A percentile compares a stretch with the other conserved stretches of the same genome.
These are phyloP conservation scores for Dugesia japonica DNA, from an alignment of 2,888 invertebrate species.

Conservation along the genomic window DNA sequence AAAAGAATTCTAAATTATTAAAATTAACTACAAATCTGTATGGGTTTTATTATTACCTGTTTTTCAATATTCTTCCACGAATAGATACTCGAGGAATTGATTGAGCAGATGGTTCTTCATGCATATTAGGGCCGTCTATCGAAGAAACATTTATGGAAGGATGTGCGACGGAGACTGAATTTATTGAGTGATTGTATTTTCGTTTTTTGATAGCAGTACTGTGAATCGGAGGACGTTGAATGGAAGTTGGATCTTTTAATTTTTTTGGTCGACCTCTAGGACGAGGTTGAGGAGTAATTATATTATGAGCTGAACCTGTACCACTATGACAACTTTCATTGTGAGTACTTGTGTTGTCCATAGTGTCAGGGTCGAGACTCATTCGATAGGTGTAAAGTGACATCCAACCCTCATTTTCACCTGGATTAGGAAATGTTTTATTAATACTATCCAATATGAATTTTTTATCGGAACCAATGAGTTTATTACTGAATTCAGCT, in stretches of 20 bases:
- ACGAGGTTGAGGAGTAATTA: background rate
- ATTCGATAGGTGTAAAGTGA: constrained; percentile 22
- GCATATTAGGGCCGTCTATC: background rate
- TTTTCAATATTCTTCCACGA: background rate
- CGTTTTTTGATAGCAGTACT: constrained; percentile 7
- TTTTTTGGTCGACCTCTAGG: constrained; percentile 25
- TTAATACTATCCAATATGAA: constrained; percentile 48
- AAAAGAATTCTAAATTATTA: background rate
- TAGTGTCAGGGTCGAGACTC: constrained; percentile 25
- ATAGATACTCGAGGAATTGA: constrained; percentile 9
- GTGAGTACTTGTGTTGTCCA: constrained; percentile 16
- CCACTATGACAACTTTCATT: constrained; percentile 1
- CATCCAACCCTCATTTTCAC: constrained; percentile 23
- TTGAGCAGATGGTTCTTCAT: constrained; percentile 2
- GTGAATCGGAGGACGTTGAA: constrained; percentile 13
- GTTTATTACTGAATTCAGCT: constrained; percentile 82
- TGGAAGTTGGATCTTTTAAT: background rate
- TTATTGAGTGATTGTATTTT: background rate
- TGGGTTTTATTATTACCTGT: background rate
- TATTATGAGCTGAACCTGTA: constrained; percentile 8
- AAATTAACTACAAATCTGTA: background rate
- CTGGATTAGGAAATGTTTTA: constrained; percentile 16
- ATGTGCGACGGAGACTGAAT: constrained; percentile 11
- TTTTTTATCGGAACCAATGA: constrained; percentile 84
- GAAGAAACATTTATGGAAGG: constrained; percentile 9